phyloP scores from a whole-genome alignment of 2,888 invertebrate genomes.

The Agrotis ipsilon region DNA sequence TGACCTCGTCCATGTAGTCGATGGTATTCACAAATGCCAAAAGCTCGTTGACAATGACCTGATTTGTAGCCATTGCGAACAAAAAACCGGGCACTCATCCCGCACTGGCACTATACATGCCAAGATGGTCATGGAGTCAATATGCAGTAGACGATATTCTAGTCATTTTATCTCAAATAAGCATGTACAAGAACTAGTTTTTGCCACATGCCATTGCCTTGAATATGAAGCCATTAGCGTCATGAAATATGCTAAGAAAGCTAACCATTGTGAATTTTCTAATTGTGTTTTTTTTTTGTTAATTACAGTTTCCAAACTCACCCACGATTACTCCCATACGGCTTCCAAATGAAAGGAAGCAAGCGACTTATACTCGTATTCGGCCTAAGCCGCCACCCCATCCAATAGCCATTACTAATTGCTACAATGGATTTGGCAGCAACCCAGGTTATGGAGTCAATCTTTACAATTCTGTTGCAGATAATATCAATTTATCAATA shows the following conservation, averaged over 20 bases:
- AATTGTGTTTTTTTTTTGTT: conserved; percentile 1
- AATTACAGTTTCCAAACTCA: conserved; percentile 70
- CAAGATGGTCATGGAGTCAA: too few relatives aligned
- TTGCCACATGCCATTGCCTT: too few relatives aligned
- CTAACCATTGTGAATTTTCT: background rate
- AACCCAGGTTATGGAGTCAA: conserved; percentile 68
- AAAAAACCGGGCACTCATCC: too few relatives aligned
- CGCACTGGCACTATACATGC: too few relatives aligned
- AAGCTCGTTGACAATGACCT: too few relatives aligned
- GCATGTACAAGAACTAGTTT: too few relatives aligned
- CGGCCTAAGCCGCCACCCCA: conserved; percentile 66
- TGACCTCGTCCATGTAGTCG: too few relatives aligned
- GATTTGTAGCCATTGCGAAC: too few relatives aligned
- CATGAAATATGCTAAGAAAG: background rate
- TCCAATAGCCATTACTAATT: conserved; percentile 64
- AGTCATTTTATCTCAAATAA: too few relatives aligned
- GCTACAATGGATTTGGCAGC: conserved; percentile 76
- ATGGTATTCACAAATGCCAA: too few relatives aligned
- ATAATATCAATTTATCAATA: conserved; percentile 87
- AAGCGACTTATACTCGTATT: conserved; percentile 69
- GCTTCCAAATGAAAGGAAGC: conserved; percentile 71
- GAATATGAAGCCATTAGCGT: background rate
- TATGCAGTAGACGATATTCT: too few relatives aligned
- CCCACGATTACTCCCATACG: conserved; percentile 70
- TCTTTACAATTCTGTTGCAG: conserved; percentile 65